Base-by-base conservation (phyloP, 1,140 invertebrate genomes). In the Eulimnadia texana region DNA sequence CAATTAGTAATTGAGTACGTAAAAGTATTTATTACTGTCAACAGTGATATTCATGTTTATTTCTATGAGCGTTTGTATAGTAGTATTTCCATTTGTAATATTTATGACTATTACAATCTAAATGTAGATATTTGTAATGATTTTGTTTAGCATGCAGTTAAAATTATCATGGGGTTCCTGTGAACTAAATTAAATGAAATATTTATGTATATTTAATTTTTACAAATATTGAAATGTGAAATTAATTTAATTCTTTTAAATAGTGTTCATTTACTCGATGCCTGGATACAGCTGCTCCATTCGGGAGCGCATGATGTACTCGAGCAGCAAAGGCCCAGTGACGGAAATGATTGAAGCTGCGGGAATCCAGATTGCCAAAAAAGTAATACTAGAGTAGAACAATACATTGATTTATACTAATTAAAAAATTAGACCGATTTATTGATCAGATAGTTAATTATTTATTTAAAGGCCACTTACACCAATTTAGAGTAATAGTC, bases 201-300 rank as follows among this genome's bases (percentile, higher is more conserved):
- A 47, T 53, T 22, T 47, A 28, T 29, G 13, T 22, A 33, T 56
- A 60, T 62, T 67, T 65, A n/a, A n/a, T n/a, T n/a, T n/a, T n/a
- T n/a, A n/a, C n/a, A 60, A 49, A 52, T 62, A 16, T 55, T 20
- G 42, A 33, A 28, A 62, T 53, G 22, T 25, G n/a, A 25, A n/a
- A n/a, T n/a, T n/a, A n/a, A n/a, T n/a, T n/a, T n/a, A n/a, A n/a
- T 60, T 67, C 67, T 70, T 71, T 62, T 67, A 82, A 82, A 69
- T 78, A 93, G 89, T 98, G 53, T 98, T 98, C 72, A 90, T 98
- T 67, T 98, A 98, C 74, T 94, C 91, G 11, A 96, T 97, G 90
- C 93, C 93, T 22, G 92, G 91, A 9, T 95, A 93, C 72, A 85
- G 78, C 53, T 94, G 90, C 70, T 84, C 89, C 63, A 90, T 98